A percentile compares a stretch with the other conserved stretches of the same genome.
These are phyloP conservation scores for Lasioglossum figueresi DNA, from an alignment of 2,888 invertebrate genomes.

Conservation along the genomic window DNA sequence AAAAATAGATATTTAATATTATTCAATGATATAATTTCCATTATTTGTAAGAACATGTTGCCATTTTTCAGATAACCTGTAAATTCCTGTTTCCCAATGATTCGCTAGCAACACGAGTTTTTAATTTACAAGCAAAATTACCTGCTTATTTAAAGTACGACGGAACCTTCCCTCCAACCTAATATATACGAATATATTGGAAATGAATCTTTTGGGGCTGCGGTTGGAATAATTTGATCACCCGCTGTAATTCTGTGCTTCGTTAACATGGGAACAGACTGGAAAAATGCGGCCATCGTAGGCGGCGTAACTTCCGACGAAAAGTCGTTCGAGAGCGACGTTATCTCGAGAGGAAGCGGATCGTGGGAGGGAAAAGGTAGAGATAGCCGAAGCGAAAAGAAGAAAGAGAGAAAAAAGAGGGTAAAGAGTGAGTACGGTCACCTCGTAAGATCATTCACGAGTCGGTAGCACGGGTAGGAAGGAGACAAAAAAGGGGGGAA, in stretches of 20 bases:
- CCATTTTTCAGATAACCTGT: too few species aligned
- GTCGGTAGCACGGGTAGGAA: neutral
- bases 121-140: too few species aligned
- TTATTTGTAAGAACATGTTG: too few species aligned
- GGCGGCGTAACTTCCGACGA: slow-evolving; percentile 34
- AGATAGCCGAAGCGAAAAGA: neutral
- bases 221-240: neutral
- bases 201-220: neutral
- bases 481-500: slow-evolving; percentile 36
- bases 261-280: neutral
- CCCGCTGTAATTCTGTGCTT: neutral
- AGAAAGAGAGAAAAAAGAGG: neutral
- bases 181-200: too few species aligned
- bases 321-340: slow-evolving; percentile 23
- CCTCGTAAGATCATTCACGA: slow-evolving; percentile 60
- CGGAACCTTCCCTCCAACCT: too few species aligned
- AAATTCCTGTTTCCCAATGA: too few species aligned
- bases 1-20: too few species aligned
- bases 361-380: neutral
- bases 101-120: too few species aligned
- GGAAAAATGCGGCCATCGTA: slow-evolving; percentile 23
- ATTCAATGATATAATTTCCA: too few species aligned
- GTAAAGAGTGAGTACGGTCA: slow-evolving; percentile 30
- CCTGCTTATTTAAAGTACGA: too few species aligned
- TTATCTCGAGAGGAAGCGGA: slow-evolving; percentile 26